Percentiles rank a stretch among this genome's conserved stretches.
phyloP scores from a whole-genome alignment of 1,140 invertebrate genomes.

The Neuroterus valhalla region DNA sequence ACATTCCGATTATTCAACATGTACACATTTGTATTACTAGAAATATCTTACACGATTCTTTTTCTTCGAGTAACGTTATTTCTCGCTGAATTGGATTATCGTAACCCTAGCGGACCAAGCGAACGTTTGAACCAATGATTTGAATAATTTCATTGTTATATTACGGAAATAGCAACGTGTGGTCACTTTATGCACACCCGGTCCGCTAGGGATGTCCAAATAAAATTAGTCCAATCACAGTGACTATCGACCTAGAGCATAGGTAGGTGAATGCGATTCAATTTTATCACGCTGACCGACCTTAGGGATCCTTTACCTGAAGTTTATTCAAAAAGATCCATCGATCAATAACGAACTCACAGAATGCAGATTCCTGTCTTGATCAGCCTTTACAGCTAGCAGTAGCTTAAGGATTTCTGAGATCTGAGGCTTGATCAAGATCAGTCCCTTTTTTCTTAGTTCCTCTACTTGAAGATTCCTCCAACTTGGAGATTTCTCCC shows the following conservation, averaged over 20 bases:
- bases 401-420: background rate
- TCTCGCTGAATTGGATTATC: slow-evolving; percentile 12
- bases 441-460: background rate
- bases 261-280: background rate
- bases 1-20: slow-evolving; percentile 5
- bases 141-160: too few relatives aligned
- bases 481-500: background rate
- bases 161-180: too few relatives aligned
- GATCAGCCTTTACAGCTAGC: background rate
- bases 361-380: background rate
- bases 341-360: background rate
- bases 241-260: background rate
- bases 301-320: background rate
- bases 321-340: background rate
- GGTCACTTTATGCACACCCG: too few relatives aligned
- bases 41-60: slow-evolving; percentile 24
- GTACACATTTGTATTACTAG: slow-evolving; percentile 11
- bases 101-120: too few relatives aligned
- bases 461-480: background rate
- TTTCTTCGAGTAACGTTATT: background rate
- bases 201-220: too few relatives aligned
- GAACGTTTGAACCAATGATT: too few relatives aligned
- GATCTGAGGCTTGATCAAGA: background rate
- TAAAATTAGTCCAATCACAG: slow-evolving; percentile 24
- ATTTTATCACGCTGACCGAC: slow-evolving; percentile 8